Evolutionary conservation across 1,140 invertebrate genomes (phyloP).

Genomic region (Trachymyrmex cornetzi): DNA sequence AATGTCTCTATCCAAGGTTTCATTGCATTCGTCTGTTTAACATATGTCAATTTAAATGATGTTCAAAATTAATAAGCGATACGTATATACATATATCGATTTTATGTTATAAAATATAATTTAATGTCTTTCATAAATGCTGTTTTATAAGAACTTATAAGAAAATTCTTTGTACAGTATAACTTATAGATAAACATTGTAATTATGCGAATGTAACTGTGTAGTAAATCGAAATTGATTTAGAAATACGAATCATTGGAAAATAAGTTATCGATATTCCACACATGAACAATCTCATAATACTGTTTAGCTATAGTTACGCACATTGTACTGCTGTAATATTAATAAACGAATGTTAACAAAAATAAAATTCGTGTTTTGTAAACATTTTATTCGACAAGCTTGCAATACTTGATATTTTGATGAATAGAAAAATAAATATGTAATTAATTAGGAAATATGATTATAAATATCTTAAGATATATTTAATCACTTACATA

Average conservation of each 20-base stretch:
- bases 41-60: constrained; percentile 69
- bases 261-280: constrained; percentile 66
- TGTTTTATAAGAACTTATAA: constrained; percentile 59
- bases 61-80: constrained; percentile 60
- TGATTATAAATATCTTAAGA: background rate
- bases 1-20: constrained; percentile 82
- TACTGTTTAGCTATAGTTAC: constrained; percentile 75
- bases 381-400: constrained; percentile 35
- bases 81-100: constrained; percentile 54
- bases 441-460: background rate
- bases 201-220: constrained; percentile 52
- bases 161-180: constrained; percentile 41
- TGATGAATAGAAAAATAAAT: background rate
- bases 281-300: constrained; percentile 67
- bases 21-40: constrained; percentile 84
- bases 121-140: constrained; percentile 45
- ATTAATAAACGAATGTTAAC: constrained; percentile 77
- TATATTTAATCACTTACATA: constrained; percentile 78
- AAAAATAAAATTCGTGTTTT: constrained; percentile 46
- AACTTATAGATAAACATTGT: constrained; percentile 41
- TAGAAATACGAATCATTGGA: constrained; percentile 39
- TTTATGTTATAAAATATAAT: constrained; percentile 43
- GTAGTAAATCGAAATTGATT: constrained; percentile 53
- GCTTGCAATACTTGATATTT: background rate
- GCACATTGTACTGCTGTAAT: constrained; percentile 72